phyloP scores from a whole-genome alignment of 2,113 vertebrate species.

The Austrofundulus limnaeus region DNA sequence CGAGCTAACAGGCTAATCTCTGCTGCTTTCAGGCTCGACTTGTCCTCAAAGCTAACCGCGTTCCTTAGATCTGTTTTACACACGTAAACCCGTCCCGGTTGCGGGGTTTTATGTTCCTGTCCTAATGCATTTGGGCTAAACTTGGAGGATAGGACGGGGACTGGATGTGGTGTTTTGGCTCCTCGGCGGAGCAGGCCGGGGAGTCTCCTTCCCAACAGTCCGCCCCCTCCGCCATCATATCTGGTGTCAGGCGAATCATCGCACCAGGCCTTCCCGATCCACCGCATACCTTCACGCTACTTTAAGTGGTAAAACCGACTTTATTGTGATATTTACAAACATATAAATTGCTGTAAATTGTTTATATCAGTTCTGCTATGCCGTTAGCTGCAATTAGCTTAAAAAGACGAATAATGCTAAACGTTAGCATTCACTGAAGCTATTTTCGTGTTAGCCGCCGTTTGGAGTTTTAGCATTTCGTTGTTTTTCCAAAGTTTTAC shows the following conservation, averaged over 20 bases:
- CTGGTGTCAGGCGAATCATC: constrained; percentile 67
- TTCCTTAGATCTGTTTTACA: no score
- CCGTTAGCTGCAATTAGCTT: neutral
- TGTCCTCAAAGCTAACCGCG: no score
- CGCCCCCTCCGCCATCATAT: constrained; percentile 77
- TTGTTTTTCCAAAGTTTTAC: neutral
- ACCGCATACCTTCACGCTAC: constrained; percentile 34
- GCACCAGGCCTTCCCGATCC: constrained; percentile 48
- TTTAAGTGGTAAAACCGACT: constrained; percentile 1
- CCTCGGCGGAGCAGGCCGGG: constrained; percentile 63
- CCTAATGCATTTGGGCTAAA: no score
- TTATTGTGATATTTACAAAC: neutral
- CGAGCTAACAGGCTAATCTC: constrained; percentile 55
- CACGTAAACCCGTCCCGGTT: no score
- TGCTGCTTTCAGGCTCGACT: constrained; percentile 10
- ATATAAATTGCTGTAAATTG: neutral
- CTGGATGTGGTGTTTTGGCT: constrained; percentile 52
- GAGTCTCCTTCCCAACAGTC: constrained; percentile 52
- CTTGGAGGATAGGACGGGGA: no score
- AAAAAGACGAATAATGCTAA: neutral
- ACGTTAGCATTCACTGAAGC: neutral
- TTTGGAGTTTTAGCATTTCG: neutral
- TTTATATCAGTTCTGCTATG: no score
- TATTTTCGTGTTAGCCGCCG: constrained; percentile 15
- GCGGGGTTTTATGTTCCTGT: no score